Conservation (phyloP, 2,113 vertebrate species). For the Balaenoptera acutorostrata region DNA sequence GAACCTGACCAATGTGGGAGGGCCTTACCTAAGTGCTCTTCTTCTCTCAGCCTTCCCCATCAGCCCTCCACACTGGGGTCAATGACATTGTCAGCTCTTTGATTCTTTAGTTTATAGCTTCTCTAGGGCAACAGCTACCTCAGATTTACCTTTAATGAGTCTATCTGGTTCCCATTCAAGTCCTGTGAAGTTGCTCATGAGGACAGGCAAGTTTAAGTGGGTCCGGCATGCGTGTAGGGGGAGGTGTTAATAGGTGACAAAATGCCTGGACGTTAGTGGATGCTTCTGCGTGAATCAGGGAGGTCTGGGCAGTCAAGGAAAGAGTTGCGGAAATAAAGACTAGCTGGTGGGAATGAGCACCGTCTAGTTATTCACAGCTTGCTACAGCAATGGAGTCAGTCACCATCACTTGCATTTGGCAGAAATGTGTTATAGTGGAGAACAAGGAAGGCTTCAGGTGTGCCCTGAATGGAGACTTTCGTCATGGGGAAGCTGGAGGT, state of each 20-base stretch:
- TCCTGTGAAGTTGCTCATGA: neutral
- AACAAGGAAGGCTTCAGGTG: neutral
- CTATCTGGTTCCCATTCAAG: neutral
- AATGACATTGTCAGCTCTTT: neutral
- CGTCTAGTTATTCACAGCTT: neutral
- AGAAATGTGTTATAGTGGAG: too few species aligned
- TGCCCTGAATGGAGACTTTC: neutral
- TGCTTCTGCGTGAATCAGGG: neutral
- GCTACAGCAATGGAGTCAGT: neutral
- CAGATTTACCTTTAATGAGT: neutral
- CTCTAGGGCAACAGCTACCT: neutral
- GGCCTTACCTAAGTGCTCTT: neutral
- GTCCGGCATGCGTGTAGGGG: accelerated
- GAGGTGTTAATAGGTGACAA: neutral
- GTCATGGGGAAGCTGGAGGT: neutral
- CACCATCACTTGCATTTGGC: neutral
- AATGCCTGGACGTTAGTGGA: neutral
- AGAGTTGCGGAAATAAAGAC: neutral
- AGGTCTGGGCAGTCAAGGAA: neutral
- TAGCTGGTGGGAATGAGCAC: neutral
- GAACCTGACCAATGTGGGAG: neutral
- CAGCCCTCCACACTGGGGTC: neutral
- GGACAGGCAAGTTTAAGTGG: neutral
- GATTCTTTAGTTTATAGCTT: neutral
- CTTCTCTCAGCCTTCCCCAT: neutral